Base-by-base conservation (phyloP, 1,140 invertebrate genomes). In the Metaphire vulgaris region DNA sequence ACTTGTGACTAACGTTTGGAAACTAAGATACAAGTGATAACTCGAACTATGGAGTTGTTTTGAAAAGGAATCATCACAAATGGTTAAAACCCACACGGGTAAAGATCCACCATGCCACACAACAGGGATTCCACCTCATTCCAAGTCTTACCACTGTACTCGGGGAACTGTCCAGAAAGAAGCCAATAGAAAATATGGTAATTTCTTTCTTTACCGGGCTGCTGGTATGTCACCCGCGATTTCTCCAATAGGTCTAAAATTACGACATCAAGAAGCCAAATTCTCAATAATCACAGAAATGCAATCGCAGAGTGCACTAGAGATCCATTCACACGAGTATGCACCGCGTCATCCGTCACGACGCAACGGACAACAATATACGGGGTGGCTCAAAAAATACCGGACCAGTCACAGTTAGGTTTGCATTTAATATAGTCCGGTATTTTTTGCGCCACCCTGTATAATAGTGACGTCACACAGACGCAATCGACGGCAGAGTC, bases 171-270 rank as follows among this genome's bases (percentile, higher is more conserved):
- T 79, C 93, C 94, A 82, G 97, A 99, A 93, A 98, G 97, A 85
- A 99, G 92, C 88, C 99, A 98, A 90, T 99, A 99, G 94, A 99
- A 99, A 87, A 99, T 99, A 88, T 99, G 98, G 90, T 99, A 99
- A 81, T 97, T 99, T 88, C 98, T 92, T 89, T 99, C 98, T 81
- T 89, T 79, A 71, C 77, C 84, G 66, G 93, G 85, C 86, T 98
- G 96, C 89, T 99, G 97, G 84, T 96, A 99, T 88, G 99, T 99
- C 88, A 99, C 97, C 93, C 98, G 95, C 88, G 98, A 98, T 89
- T 99, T 99, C 89, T 99, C 98, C 85, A 99, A 90, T 89, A 99
- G 90, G 90, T 99, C 96, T 98, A 83, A 29, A 83, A 83, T 77
- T 82, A 56, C 21, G 6, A 56, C 41, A 21, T 56, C 21, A 56